Evolutionary conservation across 2,888 invertebrate species (phyloP).

Genomic region (Tanypteryx hageni): DNA sequence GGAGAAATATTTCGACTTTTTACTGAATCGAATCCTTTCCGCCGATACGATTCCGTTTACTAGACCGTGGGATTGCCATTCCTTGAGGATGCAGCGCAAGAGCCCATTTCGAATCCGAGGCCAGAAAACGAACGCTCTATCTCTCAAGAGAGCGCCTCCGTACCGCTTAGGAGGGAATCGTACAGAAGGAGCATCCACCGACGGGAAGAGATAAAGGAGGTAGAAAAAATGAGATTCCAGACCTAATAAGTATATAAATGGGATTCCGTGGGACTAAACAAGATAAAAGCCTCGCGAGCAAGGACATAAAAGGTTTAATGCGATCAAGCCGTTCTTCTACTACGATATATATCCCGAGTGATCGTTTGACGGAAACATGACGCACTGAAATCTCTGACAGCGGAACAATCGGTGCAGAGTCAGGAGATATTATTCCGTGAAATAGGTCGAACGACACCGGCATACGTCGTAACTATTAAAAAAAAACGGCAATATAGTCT

Average conservation of each 20-base stretch:
- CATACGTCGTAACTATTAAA: no score
- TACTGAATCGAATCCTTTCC: no score
- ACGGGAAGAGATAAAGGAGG: not conserved
- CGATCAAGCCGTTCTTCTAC: not conserved
- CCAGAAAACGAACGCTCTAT: not conserved
- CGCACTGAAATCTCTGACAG: not conserved
- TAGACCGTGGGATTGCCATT: conserved; percentile 31
- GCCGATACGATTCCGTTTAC: not conserved
- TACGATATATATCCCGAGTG: not conserved
- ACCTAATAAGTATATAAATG: conserved; percentile 33
- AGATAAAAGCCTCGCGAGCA: not conserved
- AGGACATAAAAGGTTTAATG: not conserved
- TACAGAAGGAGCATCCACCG: not conserved
- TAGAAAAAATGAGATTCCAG: conserved; percentile 17
- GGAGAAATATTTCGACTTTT: no score
- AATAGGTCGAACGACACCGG: not conserved
- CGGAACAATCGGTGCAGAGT: not conserved
- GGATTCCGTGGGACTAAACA: not conserved
- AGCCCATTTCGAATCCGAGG: not conserved
- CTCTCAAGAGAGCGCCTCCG: not conserved
- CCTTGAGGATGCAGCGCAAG: conserved; percentile 13
- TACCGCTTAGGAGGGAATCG: not conserved
- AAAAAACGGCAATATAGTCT: no score
- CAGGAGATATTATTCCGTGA: not conserved
- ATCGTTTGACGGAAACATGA: not conserved